phyloP scores from a whole-genome alignment of 2,888 invertebrate genomes.

The Spodoptera littoralis region DNA sequence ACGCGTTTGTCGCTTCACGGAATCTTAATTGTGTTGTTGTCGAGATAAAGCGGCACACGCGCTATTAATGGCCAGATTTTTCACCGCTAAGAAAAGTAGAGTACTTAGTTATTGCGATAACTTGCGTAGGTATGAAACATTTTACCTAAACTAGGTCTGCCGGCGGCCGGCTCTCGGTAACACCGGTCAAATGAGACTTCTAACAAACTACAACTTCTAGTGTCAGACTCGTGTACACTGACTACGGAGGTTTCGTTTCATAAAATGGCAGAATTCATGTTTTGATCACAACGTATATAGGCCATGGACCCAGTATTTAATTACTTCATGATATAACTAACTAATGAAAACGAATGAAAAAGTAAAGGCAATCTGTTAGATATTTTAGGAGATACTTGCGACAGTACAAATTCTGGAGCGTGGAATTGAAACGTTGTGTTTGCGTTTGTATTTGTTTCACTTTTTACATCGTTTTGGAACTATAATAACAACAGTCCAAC shows the following conservation, averaged over 20 bases:
- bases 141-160: constrained; percentile 15
- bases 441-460: constrained; percentile 39
- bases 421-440: constrained; percentile 36
- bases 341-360: too few relatives aligned
- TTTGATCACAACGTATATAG: background rate
- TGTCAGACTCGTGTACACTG: background rate
- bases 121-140: constrained; percentile 4
- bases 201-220: constrained; percentile 2
- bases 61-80: constrained; percentile 23
- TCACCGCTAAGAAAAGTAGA: constrained; percentile 10
- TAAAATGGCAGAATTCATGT: background rate
- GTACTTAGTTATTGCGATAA: constrained; percentile 7
- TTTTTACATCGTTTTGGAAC: constrained; percentile 26
- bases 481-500: background rate
- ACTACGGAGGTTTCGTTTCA: background rate
- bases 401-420: constrained; percentile 50
- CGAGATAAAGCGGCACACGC: constrained; percentile 35
- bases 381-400: background rate
- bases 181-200: background rate
- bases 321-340: too few relatives aligned
- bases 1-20: constrained; percentile 54
- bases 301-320: too few relatives aligned
- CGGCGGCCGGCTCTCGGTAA: background rate
- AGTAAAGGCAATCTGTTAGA: too few relatives aligned
- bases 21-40: constrained; percentile 69